Base-by-base conservation (phyloP, 2,113 vertebrate genomes). In the Rafetus swinhoei region DNA sequence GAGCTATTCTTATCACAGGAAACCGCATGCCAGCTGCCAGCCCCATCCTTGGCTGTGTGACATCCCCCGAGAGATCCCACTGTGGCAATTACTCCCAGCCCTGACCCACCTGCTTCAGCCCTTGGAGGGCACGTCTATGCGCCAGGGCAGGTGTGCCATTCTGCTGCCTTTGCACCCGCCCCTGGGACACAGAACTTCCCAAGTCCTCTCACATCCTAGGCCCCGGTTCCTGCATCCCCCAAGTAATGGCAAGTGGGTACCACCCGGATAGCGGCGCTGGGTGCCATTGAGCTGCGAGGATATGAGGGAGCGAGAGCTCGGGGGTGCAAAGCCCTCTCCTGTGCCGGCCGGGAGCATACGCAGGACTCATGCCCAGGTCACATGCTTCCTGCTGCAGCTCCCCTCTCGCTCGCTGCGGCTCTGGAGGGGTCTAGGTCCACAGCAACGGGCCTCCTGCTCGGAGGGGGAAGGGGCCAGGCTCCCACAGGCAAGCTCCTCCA, bases 21-120 rank as follows among this genome's bases (percentile, higher is more conserved):
- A 98, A 96, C 72, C 81, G 85, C 94, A 82, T 74, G 82, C 93
- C 62, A 95, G 87, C 91, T 93, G 94, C 88, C 87, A 72, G 89
- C 90, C 92, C 93, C 85, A 86, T 93, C 55, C 94, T 39, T 2
- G 56, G 92, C 80, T 82, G 88, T 91, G 92, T 84, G 90, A 81
- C 84, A 96, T 86, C 90, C 86, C 11, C 84, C 88, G 79, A 97
- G 92, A 94, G 53, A 92, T 84, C 32, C 90, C 96, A 77, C 76
- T 94, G 88, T 62, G 91, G 60, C 89, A 81, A 87, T 76, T 97
- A 82, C 85, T 81, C 84, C 53, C 72, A 85, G 92, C 95, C 96
- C 97, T 93, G 94, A 97, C 94, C 89, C 92, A 90, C 35, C 82
- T 94, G 87, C 80, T 84, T 79, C 57, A 6, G 55, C 56, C 14